These are phyloP conservation scores for Scytalopus superciliaris DNA, from an alignment of 2,113 vertebrate species.

Conservation along the genomic window DNA sequence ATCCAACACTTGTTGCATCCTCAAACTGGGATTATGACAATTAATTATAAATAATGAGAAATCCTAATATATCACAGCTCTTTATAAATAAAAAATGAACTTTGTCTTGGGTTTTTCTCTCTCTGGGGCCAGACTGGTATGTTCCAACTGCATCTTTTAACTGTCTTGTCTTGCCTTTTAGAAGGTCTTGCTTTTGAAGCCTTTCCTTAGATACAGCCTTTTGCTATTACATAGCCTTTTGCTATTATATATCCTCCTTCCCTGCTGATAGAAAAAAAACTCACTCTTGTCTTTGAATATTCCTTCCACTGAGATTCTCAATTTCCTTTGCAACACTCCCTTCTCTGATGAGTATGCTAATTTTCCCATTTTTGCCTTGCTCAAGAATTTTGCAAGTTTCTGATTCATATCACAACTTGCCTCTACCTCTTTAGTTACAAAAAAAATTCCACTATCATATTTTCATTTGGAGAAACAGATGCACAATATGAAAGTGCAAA, in stretches of 20 bases:
- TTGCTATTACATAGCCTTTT: background rate
- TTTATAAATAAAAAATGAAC: background rate
- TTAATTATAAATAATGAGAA: background rate
- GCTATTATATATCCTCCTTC: background rate
- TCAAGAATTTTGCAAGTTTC: background rate
- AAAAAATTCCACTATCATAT: background rate
- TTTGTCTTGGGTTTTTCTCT: background rate
- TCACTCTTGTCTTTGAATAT: background rate
- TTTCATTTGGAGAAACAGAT: constrained; percentile 5
- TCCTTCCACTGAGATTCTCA: background rate
- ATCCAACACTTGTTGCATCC: background rate
- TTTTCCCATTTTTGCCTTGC: background rate
- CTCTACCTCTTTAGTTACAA: background rate
- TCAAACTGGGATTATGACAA: background rate
- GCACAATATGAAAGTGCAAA: background rate
- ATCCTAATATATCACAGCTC: background rate
- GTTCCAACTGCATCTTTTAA: background rate
- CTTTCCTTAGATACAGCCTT: background rate
- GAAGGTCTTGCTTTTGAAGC: background rate
- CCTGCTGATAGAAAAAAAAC: background rate
- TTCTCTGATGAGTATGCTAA: background rate
- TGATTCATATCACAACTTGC: background rate
- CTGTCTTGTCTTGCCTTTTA: background rate
- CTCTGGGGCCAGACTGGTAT: background rate
- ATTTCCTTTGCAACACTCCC: background rate